Evolutionary conservation across 2,888 invertebrate genomes (phyloP).

Genomic region (Amaurobius ferox): DNA sequence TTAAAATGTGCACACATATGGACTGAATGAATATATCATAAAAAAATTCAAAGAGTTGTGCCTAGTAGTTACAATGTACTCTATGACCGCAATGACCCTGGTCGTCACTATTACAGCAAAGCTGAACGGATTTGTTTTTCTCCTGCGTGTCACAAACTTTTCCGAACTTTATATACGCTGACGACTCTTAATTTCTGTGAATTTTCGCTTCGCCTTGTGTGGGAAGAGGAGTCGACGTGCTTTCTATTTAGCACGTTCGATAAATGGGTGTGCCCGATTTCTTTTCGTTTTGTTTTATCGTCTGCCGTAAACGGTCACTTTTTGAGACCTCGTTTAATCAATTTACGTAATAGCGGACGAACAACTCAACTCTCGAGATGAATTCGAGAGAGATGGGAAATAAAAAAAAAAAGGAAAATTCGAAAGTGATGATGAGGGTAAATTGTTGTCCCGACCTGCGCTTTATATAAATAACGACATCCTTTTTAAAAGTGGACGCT

Average conservation of each 20-base stretch:
- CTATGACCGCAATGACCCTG: no score
- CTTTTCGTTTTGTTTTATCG: conserved; percentile 32
- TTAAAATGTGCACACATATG: no score
- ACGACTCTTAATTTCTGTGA: conserved; percentile 7
- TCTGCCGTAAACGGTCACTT: conserved; percentile 55
- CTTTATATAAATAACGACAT: conserved; percentile 70
- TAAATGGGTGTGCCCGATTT: conserved; percentile 53
- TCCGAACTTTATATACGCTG: no score
- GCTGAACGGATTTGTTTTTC: no score
- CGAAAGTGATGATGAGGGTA: conserved; percentile 44
- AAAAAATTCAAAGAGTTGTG: no score
- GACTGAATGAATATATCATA: no score
- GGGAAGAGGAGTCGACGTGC: conserved; percentile 5
- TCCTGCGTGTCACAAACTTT: no score
- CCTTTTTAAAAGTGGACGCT: conserved; percentile 62
- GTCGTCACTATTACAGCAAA: no score
- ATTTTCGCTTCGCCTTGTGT: not conserved
- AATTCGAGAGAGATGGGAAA: conserved; percentile 18
- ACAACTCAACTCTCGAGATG: conserved; percentile 18
- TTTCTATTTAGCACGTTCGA: conserved; percentile 52
- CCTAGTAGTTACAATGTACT: no score
- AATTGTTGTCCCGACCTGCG: conserved; percentile 69
- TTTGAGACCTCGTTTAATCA: conserved; percentile 53
- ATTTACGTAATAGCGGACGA: conserved; percentile 52
- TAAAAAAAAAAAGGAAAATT: conserved; percentile 14